Conservation (phyloP, 2,797 vertebrate species). For the Enoplosus armatus region DNA sequence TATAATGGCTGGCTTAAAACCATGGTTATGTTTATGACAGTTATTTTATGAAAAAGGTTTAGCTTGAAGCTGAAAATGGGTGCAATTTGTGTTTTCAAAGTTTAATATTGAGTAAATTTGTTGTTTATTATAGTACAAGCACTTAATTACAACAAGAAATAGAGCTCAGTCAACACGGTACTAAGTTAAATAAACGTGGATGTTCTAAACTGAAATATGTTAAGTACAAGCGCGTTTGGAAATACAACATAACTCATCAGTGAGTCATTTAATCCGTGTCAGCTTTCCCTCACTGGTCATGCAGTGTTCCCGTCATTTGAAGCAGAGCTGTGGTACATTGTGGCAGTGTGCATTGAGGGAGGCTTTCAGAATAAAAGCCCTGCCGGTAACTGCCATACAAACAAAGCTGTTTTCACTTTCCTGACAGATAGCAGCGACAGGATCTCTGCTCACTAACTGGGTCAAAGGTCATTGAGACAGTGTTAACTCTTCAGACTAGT, state of each 20-base stretch:
- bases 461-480: constrained; percentile 52
- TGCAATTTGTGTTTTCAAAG: not conserved
- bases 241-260: not conserved
- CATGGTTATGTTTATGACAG: not conserved
- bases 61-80: constrained; percentile 4
- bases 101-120: not conserved
- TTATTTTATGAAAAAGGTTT: constrained; percentile 5
- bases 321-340: not conserved
- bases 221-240: not conserved
- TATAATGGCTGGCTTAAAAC: constrained; percentile 20
- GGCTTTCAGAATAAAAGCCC: constrained; percentile 43
- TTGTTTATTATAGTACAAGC: not conserved
- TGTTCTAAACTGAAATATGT: not conserved
- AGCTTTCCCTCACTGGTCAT: not conserved
- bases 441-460: constrained; percentile 18
- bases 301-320: not conserved
- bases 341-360: not conserved
- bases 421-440: constrained; percentile 1
- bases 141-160: not conserved
- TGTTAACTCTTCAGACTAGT: constrained; percentile 1
- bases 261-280: constrained; percentile 24
- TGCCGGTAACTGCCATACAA: not conserved
- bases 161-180: not conserved
- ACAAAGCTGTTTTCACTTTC: constrained; percentile 29
- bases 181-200: not conserved